Conservation (phyloP, 2,888 invertebrate genomes). For the Sinodicranocentrus sp. region DNA sequence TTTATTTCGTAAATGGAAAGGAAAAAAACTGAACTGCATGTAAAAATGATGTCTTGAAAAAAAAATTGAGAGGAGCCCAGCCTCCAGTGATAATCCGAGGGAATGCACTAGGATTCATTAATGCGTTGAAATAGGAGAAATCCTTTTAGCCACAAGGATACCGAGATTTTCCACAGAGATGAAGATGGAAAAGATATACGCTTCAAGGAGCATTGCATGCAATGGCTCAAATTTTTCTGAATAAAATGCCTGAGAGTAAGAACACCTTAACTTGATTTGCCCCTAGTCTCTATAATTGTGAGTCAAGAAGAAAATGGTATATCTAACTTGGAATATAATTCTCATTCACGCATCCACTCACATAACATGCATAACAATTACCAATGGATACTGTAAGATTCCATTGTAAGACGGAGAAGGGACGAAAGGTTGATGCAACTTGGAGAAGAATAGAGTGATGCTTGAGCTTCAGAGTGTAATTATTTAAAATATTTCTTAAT, state of each 20-base stretch:
- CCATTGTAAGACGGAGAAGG: no score
- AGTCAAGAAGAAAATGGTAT: slow-evolving; percentile 23
- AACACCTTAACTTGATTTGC: slow-evolving; percentile 23
- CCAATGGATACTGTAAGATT: no score
- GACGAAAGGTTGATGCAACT: no score
- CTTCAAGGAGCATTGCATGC: slow-evolving; percentile 16
- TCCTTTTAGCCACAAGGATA: slow-evolving; percentile 18
- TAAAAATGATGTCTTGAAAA: no score
- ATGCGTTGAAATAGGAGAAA: slow-evolving; percentile 37
- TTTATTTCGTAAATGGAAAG: no score
- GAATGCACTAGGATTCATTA: slow-evolving; percentile 28
- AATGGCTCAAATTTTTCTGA: no score
- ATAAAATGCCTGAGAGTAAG: slow-evolving; percentile 10
- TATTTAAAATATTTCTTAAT: slow-evolving; percentile 40
- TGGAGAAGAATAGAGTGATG: slow-evolving; percentile 23
- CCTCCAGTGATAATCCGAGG: background rate
- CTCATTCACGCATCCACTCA: slow-evolving; percentile 25
- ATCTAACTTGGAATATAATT: no score
- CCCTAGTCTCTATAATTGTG: slow-evolving; percentile 29
- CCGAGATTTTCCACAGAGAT: background rate
- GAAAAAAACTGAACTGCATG: no score
- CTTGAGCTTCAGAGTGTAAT: slow-evolving; percentile 44
- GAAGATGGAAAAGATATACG: background rate
- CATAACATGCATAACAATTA: background rate
- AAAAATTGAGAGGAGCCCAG: no score